Percentiles rank a stretch among this genome's conserved stretches.
phyloP scores from a whole-genome alignment of 2,113 vertebrate species.

The Gnathonemus longibarbis region DNA sequence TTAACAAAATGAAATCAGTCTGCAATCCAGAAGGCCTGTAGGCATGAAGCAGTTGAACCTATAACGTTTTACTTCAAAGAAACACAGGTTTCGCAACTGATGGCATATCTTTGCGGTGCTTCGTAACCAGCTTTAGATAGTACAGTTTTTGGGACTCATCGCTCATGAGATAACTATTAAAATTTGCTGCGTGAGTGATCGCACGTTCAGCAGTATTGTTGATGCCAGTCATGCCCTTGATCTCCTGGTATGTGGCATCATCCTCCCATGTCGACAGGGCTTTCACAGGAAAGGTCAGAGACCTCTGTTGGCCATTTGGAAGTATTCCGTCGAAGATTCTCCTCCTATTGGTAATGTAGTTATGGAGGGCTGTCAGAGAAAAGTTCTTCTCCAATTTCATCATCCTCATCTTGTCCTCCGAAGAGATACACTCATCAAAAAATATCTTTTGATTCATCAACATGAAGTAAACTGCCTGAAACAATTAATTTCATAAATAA shows the following conservation, averaged over 20 bases:
- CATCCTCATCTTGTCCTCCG: neutral
- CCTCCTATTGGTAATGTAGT: neutral
- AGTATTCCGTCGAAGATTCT: neutral
- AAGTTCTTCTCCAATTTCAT: neutral
- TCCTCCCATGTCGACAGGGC: neutral
- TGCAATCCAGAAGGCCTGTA: neutral
- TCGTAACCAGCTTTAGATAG: too few relatives aligned
- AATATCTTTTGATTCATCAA: neutral
- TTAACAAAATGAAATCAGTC: neutral
- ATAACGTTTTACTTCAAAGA: neutral
- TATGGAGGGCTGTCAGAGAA: neutral
- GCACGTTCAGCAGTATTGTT: neutral
- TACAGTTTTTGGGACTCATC: too few relatives aligned
- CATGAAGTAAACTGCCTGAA: neutral
- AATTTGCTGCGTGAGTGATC: neutral
- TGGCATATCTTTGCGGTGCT: neutral
- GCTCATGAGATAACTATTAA: too few relatives aligned
- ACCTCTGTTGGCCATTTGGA: neutral
- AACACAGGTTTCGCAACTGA: neutral
- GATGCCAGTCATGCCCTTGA: neutral
- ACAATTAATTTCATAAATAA: neutral
- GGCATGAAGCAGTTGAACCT: neutral
- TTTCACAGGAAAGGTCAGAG: neutral
- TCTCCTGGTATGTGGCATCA: neutral
- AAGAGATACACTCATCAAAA: neutral